Percentiles rank a stretch among this genome's conserved stretches.
These are phyloP conservation scores for Pelodiscus sinensis DNA, from an alignment of 2,113 vertebrate species.

Conservation along the genomic window DNA sequence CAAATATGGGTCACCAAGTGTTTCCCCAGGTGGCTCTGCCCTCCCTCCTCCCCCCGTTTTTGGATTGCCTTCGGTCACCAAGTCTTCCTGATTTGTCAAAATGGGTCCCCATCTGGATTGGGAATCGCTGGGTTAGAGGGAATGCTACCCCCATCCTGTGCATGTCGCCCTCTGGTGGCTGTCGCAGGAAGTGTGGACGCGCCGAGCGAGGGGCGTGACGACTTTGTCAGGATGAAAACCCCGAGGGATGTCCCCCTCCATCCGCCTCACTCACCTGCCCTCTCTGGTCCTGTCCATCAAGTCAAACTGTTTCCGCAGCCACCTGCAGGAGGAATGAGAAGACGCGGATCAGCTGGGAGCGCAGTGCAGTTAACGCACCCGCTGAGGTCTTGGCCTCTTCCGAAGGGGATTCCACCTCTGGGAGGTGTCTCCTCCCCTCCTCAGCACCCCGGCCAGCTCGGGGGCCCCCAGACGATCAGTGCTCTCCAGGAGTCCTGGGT, in stretches of 20 bases:
- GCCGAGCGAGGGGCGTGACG: background rate
- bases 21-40: too few relatives aligned
- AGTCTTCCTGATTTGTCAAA: too few relatives aligned
- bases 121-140: too few relatives aligned
- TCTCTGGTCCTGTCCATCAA: conserved; percentile 84
- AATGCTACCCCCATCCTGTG: background rate
- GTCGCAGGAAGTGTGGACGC: background rate
- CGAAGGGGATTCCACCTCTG: background rate
- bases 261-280: conserved; percentile 81
- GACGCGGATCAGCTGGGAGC: rapidly evolving
- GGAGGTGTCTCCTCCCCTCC: background rate
- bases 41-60: too few relatives aligned
- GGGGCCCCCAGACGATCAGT: background rate
- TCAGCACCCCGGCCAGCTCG: background rate
- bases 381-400: background rate
- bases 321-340: conserved; percentile 70
- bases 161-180: background rate
- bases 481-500: background rate
- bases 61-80: too few relatives aligned
- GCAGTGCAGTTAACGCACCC: background rate
- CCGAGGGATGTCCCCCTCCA: background rate
- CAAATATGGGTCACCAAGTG: too few relatives aligned
- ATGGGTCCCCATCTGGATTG: too few relatives aligned
- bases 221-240: background rate
- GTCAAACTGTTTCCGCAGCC: conserved; percentile 89